Percentiles rank a stretch among this genome's conserved stretches.
phyloP scores from a whole-genome alignment of 2,888 invertebrate genomes.

The Thymelicus sylvestris region DNA sequence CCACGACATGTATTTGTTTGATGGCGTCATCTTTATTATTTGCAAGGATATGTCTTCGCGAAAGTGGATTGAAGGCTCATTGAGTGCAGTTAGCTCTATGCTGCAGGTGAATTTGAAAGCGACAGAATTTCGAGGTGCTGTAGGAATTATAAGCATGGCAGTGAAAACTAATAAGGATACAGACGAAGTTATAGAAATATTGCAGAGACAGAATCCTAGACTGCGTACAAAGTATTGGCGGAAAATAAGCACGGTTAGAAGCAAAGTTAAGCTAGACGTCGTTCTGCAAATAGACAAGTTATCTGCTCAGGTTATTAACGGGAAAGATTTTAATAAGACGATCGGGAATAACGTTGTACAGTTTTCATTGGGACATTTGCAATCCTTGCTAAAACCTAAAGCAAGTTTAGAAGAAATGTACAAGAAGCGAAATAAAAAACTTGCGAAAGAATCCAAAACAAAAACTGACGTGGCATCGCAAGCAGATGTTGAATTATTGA shows the following conservation, averaged over 20 bases:
- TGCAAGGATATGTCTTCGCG: slow-evolving; percentile 62
- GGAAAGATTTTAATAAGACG: slow-evolving; percentile 59
- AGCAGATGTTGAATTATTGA: neutral
- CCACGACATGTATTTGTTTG: slow-evolving; percentile 74
- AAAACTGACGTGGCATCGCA: slow-evolving; percentile 3
- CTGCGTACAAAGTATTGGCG: slow-evolving; percentile 75
- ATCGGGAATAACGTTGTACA: slow-evolving; percentile 57
- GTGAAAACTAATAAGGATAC: slow-evolving; percentile 60
- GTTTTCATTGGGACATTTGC: slow-evolving; percentile 71
- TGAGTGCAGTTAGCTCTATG: slow-evolving; percentile 54
- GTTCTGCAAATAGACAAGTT: slow-evolving; percentile 75
- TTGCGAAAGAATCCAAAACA: neutral
- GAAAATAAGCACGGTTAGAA: slow-evolving; percentile 63
- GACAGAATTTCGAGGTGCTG: slow-evolving; percentile 76
- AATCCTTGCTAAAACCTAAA: slow-evolving; percentile 65
- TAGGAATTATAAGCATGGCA: slow-evolving; percentile 72
- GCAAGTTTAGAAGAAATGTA: slow-evolving; percentile 54
- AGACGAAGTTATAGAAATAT: slow-evolving; percentile 60
- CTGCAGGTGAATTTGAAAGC: slow-evolving; percentile 61
- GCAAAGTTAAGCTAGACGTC: slow-evolving; percentile 61
- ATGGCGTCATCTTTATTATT: slow-evolving; percentile 76
- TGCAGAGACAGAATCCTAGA: slow-evolving; percentile 70
- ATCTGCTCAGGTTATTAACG: slow-evolving; percentile 71
- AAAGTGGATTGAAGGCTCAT: slow-evolving; percentile 61
- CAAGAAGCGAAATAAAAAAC: slow-evolving; percentile 16